Evolutionary conservation across 2,888 invertebrate genomes (phyloP).

Genomic region (Chrysolina oricalcia): DNA sequence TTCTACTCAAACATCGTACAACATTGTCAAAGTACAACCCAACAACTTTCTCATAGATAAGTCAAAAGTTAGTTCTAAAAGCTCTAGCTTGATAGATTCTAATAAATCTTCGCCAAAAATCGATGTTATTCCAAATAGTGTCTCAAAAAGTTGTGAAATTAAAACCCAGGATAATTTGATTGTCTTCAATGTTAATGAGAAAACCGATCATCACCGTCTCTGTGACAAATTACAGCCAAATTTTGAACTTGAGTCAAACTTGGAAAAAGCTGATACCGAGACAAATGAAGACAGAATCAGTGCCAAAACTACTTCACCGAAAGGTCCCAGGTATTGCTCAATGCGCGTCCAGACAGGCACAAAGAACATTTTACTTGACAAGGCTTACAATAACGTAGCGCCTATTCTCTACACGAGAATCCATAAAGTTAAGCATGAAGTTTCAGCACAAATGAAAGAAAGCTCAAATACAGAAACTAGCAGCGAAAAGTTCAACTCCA

Average conservation of each 20-base stretch:
- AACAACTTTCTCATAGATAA: constrained; percentile 67
- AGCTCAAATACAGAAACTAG: constrained; percentile 54
- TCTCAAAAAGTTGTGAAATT: constrained; percentile 34
- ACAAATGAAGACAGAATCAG: constrained; percentile 50
- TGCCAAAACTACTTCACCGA: constrained; percentile 59
- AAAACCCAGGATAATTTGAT: constrained; percentile 42
- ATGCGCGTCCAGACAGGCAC: constrained; percentile 85
- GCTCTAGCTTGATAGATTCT: constrained; percentile 52
- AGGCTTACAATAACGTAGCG: constrained; percentile 81
- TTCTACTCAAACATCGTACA: constrained; percentile 51
- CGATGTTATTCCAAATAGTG: constrained; percentile 33
- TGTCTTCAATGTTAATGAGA: constrained; percentile 43
- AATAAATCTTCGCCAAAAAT: constrained; percentile 40
- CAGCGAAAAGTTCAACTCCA: constrained; percentile 50
- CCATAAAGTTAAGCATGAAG: constrained; percentile 44
- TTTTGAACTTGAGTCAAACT: constrained; percentile 52
- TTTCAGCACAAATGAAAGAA: constrained; percentile 45
- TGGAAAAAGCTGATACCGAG: constrained; percentile 57
- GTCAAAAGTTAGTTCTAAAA: constrained; percentile 47
- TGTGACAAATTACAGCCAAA: constrained; percentile 56
- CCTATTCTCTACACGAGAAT: constrained; percentile 80
- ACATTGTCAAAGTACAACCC: constrained; percentile 68
- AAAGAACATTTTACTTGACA: constrained; percentile 86
- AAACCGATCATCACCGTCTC: constrained; percentile 53
- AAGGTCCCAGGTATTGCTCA: constrained; percentile 84